Conservation (phyloP, 1,140 invertebrate genomes). For the Philotrypesis tridentata region DNA sequence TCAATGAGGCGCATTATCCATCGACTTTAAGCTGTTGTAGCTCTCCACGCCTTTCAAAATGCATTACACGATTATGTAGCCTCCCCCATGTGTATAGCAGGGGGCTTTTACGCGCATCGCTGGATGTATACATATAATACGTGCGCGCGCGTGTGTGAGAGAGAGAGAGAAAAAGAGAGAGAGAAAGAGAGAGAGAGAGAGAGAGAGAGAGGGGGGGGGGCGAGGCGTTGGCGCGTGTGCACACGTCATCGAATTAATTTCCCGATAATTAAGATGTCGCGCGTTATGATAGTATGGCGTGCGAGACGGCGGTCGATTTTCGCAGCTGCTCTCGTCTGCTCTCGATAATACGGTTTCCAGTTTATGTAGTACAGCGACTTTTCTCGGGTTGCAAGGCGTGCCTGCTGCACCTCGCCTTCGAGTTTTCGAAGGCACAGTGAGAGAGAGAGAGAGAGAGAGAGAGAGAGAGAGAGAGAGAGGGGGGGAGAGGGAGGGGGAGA, state of each 20-base stretch:
- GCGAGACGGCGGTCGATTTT: not conserved
- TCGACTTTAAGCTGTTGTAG: not conserved
- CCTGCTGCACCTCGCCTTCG: too few relatives aligned
- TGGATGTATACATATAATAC: not conserved
- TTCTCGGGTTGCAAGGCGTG: too few relatives aligned
- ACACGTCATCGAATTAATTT: constrained; percentile 26
- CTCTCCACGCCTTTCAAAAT: not conserved
- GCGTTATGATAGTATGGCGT: not conserved
- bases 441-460: too few relatives aligned
- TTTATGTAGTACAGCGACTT: not conserved
- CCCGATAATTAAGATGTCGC: constrained; percentile 28
- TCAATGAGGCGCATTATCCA: constrained; percentile 33
- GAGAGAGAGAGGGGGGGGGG: too few relatives aligned
- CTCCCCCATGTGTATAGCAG: not conserved
- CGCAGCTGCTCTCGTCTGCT: not conserved
- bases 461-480: too few relatives aligned
- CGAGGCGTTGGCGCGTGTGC: not conserved
- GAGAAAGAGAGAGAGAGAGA: too few relatives aligned
- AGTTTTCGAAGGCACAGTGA: too few relatives aligned
- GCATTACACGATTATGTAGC: not conserved
- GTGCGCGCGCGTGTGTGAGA: too few relatives aligned
- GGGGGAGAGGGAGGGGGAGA: too few relatives aligned
- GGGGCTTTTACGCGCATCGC: too few relatives aligned
- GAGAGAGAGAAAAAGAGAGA: too few relatives aligned
- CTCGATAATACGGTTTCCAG: not conserved